phyloP scores from a whole-genome alignment of 2,888 invertebrate species.

The Minunthozetes semirufus region DNA sequence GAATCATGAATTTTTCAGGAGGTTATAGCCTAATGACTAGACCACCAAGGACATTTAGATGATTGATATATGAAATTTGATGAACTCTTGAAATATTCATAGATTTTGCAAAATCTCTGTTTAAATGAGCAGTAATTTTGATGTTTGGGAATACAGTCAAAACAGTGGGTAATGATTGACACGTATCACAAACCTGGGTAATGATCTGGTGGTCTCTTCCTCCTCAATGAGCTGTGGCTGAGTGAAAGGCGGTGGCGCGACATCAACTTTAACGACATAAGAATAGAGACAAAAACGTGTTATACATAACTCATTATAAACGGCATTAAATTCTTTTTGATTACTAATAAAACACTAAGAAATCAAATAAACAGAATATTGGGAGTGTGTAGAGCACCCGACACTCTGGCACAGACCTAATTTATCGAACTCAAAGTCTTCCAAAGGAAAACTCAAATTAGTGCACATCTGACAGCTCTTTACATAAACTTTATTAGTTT shows the following conservation, averaged over 20 bases:
- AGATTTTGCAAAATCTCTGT: too few species aligned
- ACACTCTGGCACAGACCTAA: neutral
- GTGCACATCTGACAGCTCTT: neutral
- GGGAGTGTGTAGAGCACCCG: too few species aligned
- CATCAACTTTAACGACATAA: neutral
- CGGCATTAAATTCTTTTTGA: neutral
- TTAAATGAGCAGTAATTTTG: too few species aligned
- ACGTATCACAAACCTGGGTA: conserved; percentile 3
- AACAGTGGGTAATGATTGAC: too few species aligned
- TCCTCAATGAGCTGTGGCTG: neutral
- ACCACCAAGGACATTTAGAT: too few species aligned
- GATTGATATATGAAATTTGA: too few species aligned
- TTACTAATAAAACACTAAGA: neutral
- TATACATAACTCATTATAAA: neutral
- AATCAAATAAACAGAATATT: too few species aligned
- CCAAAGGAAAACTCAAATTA: neutral
- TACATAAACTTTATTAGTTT: neutral
- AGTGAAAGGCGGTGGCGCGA: neutral
- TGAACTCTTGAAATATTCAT: too few species aligned
- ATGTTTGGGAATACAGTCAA: too few species aligned
- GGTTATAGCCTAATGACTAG: too few species aligned
- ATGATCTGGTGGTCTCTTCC: neutral
- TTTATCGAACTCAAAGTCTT: neutral
- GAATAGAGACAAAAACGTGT: neutral
- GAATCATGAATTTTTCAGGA: too few species aligned